Percentiles rank a stretch among this genome's conserved stretches.
Conservation (phyloP, 1,140 invertebrate species). For the Hirudo medicinalis region DNA sequence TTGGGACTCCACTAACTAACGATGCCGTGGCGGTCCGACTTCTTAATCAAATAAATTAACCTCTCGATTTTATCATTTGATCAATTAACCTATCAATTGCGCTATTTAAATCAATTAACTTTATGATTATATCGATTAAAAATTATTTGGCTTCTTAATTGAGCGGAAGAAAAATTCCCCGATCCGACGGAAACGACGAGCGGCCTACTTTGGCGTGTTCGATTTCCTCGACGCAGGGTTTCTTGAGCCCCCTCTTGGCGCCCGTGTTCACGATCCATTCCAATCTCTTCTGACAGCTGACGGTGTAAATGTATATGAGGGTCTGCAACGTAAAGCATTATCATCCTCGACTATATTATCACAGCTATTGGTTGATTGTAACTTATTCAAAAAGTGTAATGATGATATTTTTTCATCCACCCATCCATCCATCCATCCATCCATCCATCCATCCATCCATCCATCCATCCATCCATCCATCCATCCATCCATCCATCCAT, state of each 20-base stretch:
- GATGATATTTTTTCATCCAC: not conserved
- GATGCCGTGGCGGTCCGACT: too few relatives aligned
- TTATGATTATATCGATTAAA: too few relatives aligned
- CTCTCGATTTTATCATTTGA: too few relatives aligned
- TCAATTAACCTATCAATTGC: too few relatives aligned
- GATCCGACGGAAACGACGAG: not conserved
- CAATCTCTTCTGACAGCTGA: constrained; percentile 60
- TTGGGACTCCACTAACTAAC: too few relatives aligned
- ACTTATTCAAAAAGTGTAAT: not conserved
- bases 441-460: not conserved
- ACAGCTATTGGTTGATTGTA: not conserved
- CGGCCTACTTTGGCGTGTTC: constrained; percentile 72
- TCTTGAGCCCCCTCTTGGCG: constrained; percentile 62
- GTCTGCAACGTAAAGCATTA: not conserved
- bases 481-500: not conserved
- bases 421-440: not conserved
- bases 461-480: constrained; percentile 2
- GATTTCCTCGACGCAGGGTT: constrained; percentile 80
- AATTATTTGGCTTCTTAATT: too few relatives aligned
- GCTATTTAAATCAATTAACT: too few relatives aligned
- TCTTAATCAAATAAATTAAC: too few relatives aligned
- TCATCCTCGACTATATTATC: not conserved
- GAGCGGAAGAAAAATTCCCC: too few relatives aligned
- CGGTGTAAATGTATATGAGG: constrained; percentile 7
- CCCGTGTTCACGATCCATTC: constrained; percentile 77